phyloP scores from a whole-genome alignment of 2,113 vertebrate genomes.

The Morone saxatilis region DNA sequence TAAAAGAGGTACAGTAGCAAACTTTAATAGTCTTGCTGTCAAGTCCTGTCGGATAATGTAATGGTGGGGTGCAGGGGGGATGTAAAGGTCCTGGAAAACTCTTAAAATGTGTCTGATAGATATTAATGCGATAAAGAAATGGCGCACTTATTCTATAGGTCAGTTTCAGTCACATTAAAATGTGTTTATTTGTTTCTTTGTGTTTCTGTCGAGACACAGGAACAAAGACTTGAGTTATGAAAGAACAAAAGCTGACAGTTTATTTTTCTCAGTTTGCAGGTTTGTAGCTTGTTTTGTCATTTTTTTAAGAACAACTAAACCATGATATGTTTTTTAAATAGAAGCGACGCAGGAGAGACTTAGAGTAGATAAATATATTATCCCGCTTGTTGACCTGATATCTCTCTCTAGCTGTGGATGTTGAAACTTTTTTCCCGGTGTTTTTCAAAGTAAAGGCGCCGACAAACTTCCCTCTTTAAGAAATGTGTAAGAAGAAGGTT shows the following conservation, averaged over 20 bases:
- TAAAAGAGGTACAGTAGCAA: slow-evolving; percentile 88
- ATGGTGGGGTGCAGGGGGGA: not conserved
- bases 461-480: not conserved
- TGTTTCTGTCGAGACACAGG: slow-evolving; percentile 19
- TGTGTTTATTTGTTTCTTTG: not conserved
- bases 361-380: not conserved
- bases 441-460: not conserved
- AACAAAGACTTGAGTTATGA: slow-evolving; percentile 40
- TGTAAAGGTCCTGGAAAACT: not conserved
- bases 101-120: not conserved
- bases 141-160: fast-evolving
- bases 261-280: not conserved
- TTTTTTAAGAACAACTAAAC: not conserved
- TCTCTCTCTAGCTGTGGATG: not conserved
- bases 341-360: not conserved
- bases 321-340: not conserved
- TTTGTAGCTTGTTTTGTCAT: not conserved
- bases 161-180: not conserved
- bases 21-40: not conserved
- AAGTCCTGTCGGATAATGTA: not conserved
- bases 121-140: not conserved
- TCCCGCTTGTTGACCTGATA: not conserved
- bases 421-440: not conserved
- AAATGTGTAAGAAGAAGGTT: not conserved
- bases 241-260: not conserved